Conservation (phyloP, 92 coral and sea anemone species). For the Isaurus tuberculatus region DNA sequence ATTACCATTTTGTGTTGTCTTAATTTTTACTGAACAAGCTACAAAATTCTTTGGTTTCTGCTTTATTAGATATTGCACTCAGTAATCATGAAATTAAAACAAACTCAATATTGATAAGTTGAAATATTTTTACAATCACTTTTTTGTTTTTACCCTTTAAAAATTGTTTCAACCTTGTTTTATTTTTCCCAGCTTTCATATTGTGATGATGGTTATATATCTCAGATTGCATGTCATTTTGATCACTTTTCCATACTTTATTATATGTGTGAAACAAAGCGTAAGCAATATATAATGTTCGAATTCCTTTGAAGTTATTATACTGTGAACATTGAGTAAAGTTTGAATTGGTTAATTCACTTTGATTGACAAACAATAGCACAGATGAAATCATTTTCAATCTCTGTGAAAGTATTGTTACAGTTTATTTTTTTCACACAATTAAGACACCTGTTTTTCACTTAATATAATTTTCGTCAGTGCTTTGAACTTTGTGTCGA, state of each 20-base stretch:
- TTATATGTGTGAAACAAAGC: background rate
- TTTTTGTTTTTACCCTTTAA: background rate
- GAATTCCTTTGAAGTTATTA: background rate
- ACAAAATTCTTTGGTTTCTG: background rate
- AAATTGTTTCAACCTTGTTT: background rate
- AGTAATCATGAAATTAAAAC: background rate
- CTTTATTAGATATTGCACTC: background rate
- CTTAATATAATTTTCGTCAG: background rate
- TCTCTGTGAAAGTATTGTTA: background rate
- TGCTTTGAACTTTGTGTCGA: slow-evolving; percentile 5
- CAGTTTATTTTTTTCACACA: background rate
- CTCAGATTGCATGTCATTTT: slow-evolving; percentile 26
- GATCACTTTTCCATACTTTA: background rate
- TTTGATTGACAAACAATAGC: background rate
- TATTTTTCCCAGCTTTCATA: slow-evolving; percentile 11
- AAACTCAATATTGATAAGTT: background rate
- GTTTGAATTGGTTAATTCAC: background rate
- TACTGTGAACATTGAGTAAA: background rate
- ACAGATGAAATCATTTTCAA: background rate
- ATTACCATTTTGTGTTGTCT: background rate
- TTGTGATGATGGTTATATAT: slow-evolving; percentile 12
- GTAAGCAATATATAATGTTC: no score
- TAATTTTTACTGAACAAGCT: background rate
- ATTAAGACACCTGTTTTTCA: background rate
- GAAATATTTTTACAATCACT: no score